Evolutionary conservation across 2,797 vertebrate species (phyloP).

Genomic region (Pseudomugil gertrudae): DNA sequence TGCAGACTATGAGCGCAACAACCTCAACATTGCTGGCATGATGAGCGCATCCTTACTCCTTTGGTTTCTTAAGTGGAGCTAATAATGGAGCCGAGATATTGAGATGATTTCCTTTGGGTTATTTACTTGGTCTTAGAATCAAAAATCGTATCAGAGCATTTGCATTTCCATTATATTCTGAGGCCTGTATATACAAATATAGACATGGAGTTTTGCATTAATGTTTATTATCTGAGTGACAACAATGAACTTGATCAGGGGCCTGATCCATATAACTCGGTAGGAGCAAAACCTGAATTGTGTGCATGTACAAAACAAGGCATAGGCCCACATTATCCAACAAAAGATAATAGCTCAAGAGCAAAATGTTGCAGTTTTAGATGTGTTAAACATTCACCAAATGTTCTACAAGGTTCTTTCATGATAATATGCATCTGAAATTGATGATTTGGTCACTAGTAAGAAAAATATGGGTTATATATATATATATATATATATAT

Average conservation of each 20-base stretch:
- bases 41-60: slow-evolving; percentile 3
- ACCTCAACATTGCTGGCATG: not conserved
- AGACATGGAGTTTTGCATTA: not conserved
- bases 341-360: too few species aligned
- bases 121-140: not conserved
- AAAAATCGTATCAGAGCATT: not conserved
- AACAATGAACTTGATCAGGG: not conserved
- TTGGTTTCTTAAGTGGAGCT: slow-evolving; percentile 8
- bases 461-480: not conserved
- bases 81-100: not conserved
- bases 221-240: not conserved
- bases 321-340: not conserved
- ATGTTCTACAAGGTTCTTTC: not conserved
- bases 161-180: not conserved
- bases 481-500: too few species aligned
- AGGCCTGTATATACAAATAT: not conserved
- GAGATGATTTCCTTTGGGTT: not conserved
- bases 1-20: not conserved
- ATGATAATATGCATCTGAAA: not conserved
- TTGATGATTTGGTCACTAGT: not conserved
- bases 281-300: not conserved
- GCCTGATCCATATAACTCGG: not conserved
- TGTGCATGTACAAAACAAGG: not conserved
- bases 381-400: too few species aligned
- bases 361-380: not conserved